Conservation (phyloP, 2,113 vertebrate species). For the Taxidea taxus region DNA sequence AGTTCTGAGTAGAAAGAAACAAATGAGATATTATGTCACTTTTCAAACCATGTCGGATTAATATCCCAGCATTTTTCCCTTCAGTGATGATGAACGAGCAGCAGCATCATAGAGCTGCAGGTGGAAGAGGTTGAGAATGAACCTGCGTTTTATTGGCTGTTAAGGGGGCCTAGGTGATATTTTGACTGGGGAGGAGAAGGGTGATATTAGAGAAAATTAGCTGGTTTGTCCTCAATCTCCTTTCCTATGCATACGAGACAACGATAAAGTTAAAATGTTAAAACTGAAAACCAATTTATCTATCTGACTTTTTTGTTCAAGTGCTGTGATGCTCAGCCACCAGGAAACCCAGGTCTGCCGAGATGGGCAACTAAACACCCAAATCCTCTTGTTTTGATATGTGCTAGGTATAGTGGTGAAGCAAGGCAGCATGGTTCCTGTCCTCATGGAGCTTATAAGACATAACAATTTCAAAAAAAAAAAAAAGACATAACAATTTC, state of each 20-base stretch:
- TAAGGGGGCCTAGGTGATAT: background rate
- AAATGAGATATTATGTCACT: slow-evolving; percentile 21
- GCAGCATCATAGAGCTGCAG: background rate
- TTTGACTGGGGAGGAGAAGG: background rate
- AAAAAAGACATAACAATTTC: background rate
- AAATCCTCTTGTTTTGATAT: background rate
- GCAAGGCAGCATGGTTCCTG: background rate
- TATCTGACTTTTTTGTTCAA: background rate
- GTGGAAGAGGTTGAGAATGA: background rate
- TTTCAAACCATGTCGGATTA: slow-evolving; percentile 19
- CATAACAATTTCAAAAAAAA: background rate
- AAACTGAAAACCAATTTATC: slow-evolving; percentile 13
- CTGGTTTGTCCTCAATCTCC: background rate
- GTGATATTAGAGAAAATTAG: background rate
- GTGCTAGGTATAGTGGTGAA: background rate
- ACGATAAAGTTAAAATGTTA: slow-evolving; percentile 21
- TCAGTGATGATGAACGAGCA: background rate
- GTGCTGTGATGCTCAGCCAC: background rate
- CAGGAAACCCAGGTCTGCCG: background rate
- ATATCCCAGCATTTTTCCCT: background rate
- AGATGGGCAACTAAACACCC: background rate
- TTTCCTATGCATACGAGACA: background rate
- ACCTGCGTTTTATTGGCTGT: background rate
- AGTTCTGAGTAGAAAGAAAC: slow-evolving; percentile 28
- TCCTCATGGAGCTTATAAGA: background rate